A percentile compares a stretch with the other conserved stretches of the same genome.
phyloP scores from a whole-genome alignment of 1,140 invertebrate species.

The Prorops nasuta region DNA sequence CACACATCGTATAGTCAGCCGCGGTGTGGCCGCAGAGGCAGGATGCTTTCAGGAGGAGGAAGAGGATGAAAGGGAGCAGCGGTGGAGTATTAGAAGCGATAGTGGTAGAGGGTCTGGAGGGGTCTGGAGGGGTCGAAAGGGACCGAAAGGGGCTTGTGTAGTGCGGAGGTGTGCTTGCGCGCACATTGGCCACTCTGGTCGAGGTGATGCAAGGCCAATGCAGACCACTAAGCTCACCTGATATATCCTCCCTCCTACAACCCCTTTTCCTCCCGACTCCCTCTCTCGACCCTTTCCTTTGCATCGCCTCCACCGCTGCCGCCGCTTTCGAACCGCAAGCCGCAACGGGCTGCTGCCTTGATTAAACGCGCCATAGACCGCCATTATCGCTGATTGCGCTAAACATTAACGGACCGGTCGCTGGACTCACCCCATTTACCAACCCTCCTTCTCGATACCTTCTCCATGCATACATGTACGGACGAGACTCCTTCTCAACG shows the following conservation, averaged over 20 bases:
- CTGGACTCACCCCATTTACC: constrained; percentile 22
- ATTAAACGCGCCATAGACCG: constrained; percentile 59
- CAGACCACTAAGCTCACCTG: constrained; percentile 54
- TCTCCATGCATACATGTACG: no score
- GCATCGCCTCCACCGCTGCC: constrained; percentile 37
- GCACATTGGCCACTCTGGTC: constrained; percentile 47
- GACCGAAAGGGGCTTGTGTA: no score
- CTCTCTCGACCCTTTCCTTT: constrained; percentile 48
- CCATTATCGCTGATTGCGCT: constrained; percentile 60
- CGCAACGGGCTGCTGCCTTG: constrained; percentile 57
- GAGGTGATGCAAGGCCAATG: constrained; percentile 43
- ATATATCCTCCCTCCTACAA: constrained; percentile 35
- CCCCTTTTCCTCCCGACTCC: constrained; percentile 9
- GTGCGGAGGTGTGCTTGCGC: constrained; percentile 22
- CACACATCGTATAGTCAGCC: no score
- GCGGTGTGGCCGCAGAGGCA: no score
- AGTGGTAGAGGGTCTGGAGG: no score
- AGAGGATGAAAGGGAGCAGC: constrained; percentile 13
- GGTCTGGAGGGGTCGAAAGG: no score
- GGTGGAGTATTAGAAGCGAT: no score
- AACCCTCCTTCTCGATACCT: constrained; percentile 4
- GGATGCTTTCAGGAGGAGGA: neutral
- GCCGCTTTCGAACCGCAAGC: constrained; percentile 51
- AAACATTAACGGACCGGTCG: constrained; percentile 55
- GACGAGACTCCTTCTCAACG: no score